Evolutionary conservation across 2,888 invertebrate genomes (phyloP), one percentile per base, ranked within the genome.

Genomic region (Sphecodes monilicornis): DNA sequence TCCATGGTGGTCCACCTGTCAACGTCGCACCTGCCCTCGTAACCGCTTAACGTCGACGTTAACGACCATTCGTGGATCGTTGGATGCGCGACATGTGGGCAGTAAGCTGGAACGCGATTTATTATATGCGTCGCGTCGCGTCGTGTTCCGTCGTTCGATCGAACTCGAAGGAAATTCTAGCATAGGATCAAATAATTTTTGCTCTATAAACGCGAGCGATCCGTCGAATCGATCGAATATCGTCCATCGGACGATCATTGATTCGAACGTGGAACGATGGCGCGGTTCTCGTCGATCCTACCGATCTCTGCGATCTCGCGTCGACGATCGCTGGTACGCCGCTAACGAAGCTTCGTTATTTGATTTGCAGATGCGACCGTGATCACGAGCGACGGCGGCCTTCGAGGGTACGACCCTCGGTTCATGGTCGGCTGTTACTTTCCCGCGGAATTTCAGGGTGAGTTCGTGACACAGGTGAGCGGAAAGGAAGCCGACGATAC

Each of bases 361-460:
- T 76, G 1, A 64, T 68, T 86, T 82, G 5, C 85, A 90, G 90
- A 89, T 70, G 84, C 73, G 69, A 82, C 89, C 73, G 78, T 85
- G 41, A 84, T 84, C 74, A 85, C 84, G 70, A 91, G 84, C 76
- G 92, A 92, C 50, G 86, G 88, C 43, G 87, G 89, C 66, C 84
- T 93, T 39, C 91, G 91, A 79, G 90, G 88, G 64, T 93, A 93
- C 87, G 88, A 92, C 74, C 91, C 92, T 8, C 90, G 91, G 78
- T 90, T 92, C 87, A 92, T 90, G 85, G 95, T 95, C 69, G 95
- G 95, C 57, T 97, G 97, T 93, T 97, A 96, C 93, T 97, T 97
- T 93, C 96, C 96, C 39, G 95, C 96, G 82, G 96, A 96, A 93
- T 96, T 96, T 89, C 96, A 97, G 94, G 97, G 97, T 41, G 96